These are phyloP conservation scores for Panulirus ornatus DNA, from an alignment of 1,140 invertebrate genomes.

Conservation along the genomic window DNA sequence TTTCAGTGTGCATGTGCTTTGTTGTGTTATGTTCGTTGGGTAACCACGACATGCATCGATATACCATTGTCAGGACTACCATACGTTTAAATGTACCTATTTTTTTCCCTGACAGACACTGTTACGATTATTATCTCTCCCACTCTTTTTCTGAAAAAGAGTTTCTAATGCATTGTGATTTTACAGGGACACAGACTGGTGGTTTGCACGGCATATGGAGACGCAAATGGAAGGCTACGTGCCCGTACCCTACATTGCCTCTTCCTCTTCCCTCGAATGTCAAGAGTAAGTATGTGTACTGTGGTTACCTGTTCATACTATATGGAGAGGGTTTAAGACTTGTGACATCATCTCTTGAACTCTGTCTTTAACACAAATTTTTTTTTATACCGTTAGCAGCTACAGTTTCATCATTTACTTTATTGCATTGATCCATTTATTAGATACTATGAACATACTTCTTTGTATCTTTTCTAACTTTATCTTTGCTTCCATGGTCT, in stretches of 20 bases:
- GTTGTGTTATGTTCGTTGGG: too few relatives aligned
- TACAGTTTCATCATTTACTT: not conserved
- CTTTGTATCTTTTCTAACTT: not conserved
- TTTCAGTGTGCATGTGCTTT: too few relatives aligned
- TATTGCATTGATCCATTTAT: not conserved
- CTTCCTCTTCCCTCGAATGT: conserved; percentile 18
- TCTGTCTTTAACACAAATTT: not conserved
- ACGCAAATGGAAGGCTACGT: not conserved
- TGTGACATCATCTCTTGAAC: too few relatives aligned
- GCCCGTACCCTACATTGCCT: conserved; percentile 15
- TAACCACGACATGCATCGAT: too few relatives aligned
- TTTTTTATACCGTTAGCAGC: not conserved
- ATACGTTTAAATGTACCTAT: too few relatives aligned
- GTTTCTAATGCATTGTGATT: too few relatives aligned
- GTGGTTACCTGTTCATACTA: not conserved
- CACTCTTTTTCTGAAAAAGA: too few relatives aligned
- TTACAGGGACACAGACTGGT: conserved; percentile 21
- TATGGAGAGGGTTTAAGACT: too few relatives aligned
- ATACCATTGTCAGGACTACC: too few relatives aligned
- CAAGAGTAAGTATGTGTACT: not conserved
- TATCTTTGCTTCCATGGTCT: too few relatives aligned
- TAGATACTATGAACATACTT: not conserved
- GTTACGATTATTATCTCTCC: too few relatives aligned
- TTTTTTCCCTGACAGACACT: too few relatives aligned
- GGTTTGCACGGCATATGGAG: not conserved